Percentiles rank a stretch among this genome's conserved stretches.
Conservation (phyloP, 1,140 invertebrate genomes). For the Drosophila biarmipes region DNA sequence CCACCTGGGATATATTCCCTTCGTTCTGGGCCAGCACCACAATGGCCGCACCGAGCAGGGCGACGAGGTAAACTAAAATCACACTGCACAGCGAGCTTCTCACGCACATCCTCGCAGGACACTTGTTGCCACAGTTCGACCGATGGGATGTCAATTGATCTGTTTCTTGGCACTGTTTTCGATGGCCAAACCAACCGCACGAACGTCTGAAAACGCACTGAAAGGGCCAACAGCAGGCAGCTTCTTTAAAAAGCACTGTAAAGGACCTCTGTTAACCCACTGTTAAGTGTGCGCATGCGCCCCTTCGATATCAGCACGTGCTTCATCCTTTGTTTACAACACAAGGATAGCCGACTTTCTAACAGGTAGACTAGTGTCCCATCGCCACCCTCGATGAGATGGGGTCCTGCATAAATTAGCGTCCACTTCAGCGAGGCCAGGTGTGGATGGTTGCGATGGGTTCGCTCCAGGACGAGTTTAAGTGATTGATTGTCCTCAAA, state of each 20-base stretch:
- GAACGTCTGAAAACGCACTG: constrained; percentile 48
- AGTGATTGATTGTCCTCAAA: constrained; percentile 13
- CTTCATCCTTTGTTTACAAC: constrained; percentile 55
- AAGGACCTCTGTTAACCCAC: constrained; percentile 22
- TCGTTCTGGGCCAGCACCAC: constrained; percentile 22
- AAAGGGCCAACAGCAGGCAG: neutral
- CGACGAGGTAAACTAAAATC: constrained; percentile 23
- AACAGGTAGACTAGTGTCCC: neutral
- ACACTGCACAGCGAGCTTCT: constrained; percentile 23
- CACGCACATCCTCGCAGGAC: constrained; percentile 36
- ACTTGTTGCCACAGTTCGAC: constrained; percentile 61
- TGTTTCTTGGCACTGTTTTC: no score
- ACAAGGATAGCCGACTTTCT: constrained; percentile 15
- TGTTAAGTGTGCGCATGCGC: constrained; percentile 60
- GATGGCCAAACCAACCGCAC: constrained; percentile 14
- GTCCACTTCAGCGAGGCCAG: constrained; percentile 1
- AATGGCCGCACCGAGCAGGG: constrained; percentile 13
- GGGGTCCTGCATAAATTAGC: constrained; percentile 1
- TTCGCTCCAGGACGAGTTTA: neutral
- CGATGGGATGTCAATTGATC: neutral
- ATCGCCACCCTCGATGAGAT: neutral
- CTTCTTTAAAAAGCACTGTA: constrained; percentile 35
- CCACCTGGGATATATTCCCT: constrained; percentile 17
- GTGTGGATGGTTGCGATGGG: neutral
- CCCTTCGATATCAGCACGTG: constrained; percentile 41